A percentile compares a stretch with the other conserved stretches of the same genome.
phyloP scores from a whole-genome alignment of 1,140 invertebrate species.

The Leptoteleia sp. region DNA sequence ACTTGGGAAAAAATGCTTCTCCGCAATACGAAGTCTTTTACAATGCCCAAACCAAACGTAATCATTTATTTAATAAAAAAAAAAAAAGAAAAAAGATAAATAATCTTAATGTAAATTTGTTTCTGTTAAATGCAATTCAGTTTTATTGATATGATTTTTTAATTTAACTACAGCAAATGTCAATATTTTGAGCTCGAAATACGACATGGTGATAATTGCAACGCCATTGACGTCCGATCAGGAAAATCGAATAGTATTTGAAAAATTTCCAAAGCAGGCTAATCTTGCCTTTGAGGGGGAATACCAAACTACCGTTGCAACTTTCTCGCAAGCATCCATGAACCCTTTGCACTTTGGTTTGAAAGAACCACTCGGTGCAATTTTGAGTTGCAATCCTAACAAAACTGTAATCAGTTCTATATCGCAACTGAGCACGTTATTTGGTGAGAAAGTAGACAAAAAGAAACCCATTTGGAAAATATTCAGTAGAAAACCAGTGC shows the following conservation, averaged over 20 bases:
- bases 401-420: slow-evolving; percentile 76
- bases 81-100: too few relatives aligned
- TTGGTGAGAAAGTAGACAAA: slow-evolving; percentile 54
- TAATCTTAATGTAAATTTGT: too few relatives aligned
- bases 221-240: slow-evolving; percentile 81
- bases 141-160: too few relatives aligned
- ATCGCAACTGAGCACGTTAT: slow-evolving; percentile 77
- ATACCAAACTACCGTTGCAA: slow-evolving; percentile 83
- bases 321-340: slow-evolving; percentile 82
- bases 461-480: slow-evolving; percentile 82
- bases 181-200: slow-evolving; percentile 69
- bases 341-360: slow-evolving; percentile 80
- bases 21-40: slow-evolving; percentile 70
- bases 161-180: slow-evolving; percentile 64
- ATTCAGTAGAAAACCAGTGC: slow-evolving; percentile 81
- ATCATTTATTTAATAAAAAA: background rate
- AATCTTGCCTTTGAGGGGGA: slow-evolving; percentile 70
- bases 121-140: too few relatives aligned
- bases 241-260: slow-evolving; percentile 71
- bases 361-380: slow-evolving; percentile 71
- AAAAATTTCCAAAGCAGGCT: slow-evolving; percentile 69
- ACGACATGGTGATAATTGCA: slow-evolving; percentile 85
- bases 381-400: slow-evolving; percentile 81
- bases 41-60: background rate
- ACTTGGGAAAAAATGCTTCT: slow-evolving; percentile 34